Base-by-base conservation (phyloP, 2,888 invertebrate species). In the Tachina lurida region DNA sequence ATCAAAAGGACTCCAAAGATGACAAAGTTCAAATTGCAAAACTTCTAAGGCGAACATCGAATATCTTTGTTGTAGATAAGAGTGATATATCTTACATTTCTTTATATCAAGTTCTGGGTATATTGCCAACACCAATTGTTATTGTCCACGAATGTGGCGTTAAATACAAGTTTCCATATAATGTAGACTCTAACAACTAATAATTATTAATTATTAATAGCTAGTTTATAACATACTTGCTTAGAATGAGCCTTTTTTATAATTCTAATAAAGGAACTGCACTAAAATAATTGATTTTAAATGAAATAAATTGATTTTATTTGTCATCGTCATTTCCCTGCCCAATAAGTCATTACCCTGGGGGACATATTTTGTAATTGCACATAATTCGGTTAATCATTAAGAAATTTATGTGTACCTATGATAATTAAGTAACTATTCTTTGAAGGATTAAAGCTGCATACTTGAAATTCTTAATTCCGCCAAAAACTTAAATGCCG, bases 21-120 rank as follows among this genome's bases (percentile, higher is more conserved):
- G 67, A 41, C n/a, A n/a, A n/a, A 41, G 19, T 71, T 71, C 19
- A 71, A 71, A 56, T 56, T 71, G 56, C 70, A 71, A 74, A 52
- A 54, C 73, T 74, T 74, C n/a, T 74, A 62, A 62, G 47, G 73
- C 62, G 47, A 60, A 62, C 52, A 74, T 74, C 62, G 49, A 62
- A 49, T 62, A 62, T 47, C 49, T 74, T 60, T 74, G 49, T 62
- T 49, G 49, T 74, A 22, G 73, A 60, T 62, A 74, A 60, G 41
- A 74, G 58, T 62, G 60, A 74, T 62, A n/a, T n/a, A n/a, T 62
- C 60, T 49, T 60, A 60, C 63, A 74, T 74, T 41, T 74, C 52
- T n/a, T 49, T 63, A 75, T 41, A 63, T 63, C 52, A 75, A 75
- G 54, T 54, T 49, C 54, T 56, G 54, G 71, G 22, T 60, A 73